Evolutionary conservation across 2,888 invertebrate genomes (phyloP), one percentile per base, ranked within the genome.

Genomic region (Scaptomyza flava): DNA sequence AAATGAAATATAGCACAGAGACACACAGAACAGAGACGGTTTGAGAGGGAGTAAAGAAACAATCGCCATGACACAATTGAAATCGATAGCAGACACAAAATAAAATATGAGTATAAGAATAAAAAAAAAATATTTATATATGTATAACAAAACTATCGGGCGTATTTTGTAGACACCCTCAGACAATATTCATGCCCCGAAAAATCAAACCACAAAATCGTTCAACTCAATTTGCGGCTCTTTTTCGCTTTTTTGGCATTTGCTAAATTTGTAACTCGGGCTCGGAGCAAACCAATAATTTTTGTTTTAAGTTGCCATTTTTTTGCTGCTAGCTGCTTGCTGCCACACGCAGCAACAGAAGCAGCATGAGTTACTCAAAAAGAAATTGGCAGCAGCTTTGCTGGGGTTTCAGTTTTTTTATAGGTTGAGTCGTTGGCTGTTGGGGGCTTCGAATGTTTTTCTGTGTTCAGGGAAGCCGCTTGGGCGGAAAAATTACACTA

Each of bases 401-500:
- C 51, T 51, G 12, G 14, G 46, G n/a, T 30, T 38, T 51, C 31
- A 34, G 17, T 14, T 42, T 31, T 27, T n/a, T 56, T 33, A 2
- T n/a, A 8, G 23, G 34, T 36, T 41, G 36, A 48, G 17, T 20
- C 12, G 34, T 14, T 36, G 36, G 14, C 23, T 17, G 45, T 43
- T 52, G 33, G 20, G 46, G 61, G 45, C 34, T 20, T 33, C 34
- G 54, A 59, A 59, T 63, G 61, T 45, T 43, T 20, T 33, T 43
- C 33, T 50, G 31, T 47, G 31, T 58, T 54, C 31, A 38, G 58
- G 66, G 68, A 81, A 72, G 17, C 42, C 82, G 69, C 72, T 86
- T 81, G 77, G 67, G 81, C 81, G 87, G 81, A 87, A 88, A 88
- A 87, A 88, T 89, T 82, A 76, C 74, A 75, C 83, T 82, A 77